Evolutionary conservation across 2,113 vertebrate species (phyloP).

Genomic region (Alethe castanea): DNA sequence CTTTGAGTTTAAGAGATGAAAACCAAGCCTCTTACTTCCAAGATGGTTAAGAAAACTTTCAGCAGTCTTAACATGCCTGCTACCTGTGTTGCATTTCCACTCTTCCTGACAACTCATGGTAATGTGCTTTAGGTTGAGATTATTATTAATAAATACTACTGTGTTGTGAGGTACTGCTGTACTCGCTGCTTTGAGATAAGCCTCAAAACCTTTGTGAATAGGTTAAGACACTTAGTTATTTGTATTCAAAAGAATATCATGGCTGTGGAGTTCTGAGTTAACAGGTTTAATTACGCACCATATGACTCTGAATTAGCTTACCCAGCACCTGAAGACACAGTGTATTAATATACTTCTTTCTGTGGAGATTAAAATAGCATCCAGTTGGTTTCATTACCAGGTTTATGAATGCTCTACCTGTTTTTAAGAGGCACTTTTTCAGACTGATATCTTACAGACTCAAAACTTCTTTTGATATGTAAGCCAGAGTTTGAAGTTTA

Average conservation of each 20-base stretch:
- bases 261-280: background rate
- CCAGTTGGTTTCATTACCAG: background rate
- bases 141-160: background rate
- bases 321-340: background rate
- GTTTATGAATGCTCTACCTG: background rate
- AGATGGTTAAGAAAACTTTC: background rate
- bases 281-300: background rate
- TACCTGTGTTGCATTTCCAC: background rate
- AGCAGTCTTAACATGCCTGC: background rate
- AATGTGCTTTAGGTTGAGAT: background rate
- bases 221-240: background rate
- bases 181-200: background rate
- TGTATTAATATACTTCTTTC: background rate
- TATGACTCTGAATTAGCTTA: background rate
- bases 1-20: background rate
- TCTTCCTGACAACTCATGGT: background rate
- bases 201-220: background rate
- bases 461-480: background rate
- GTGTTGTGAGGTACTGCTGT: background rate
- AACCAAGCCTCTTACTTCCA: background rate
- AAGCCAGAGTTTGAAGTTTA: background rate
- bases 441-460: background rate
- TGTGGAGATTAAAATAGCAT: background rate
- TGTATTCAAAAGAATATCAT: background rate
- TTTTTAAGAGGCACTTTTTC: background rate